Base-by-base conservation (phyloP, 2,888 invertebrate species). In the Blastobasis adustella region DNA sequence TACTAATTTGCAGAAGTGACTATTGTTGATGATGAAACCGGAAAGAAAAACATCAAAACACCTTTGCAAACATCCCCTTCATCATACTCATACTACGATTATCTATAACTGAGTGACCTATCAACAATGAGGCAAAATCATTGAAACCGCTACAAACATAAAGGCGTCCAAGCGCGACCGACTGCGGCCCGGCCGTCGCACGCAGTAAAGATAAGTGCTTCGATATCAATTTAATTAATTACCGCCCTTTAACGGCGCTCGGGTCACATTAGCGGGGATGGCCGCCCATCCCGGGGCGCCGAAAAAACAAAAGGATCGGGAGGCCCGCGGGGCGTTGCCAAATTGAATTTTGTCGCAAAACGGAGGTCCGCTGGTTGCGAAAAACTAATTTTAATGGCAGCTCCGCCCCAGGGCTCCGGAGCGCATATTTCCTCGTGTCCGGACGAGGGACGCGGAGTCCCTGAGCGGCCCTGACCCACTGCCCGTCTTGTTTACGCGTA, bases 371-470 rank as follows among this genome's bases (percentile, higher is more conserved):
- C 23, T 2, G 23, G 23, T 23, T 3, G 23, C 66, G 60, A 63
- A 72, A n/a, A 77, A 77, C 75, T 75, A 75, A 79, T 76, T 76
- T 73, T 72, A 75, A 78, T 73, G 68, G 66, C 37, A 51, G 47
- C 49, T 10, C 46, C 53, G 49, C 55, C 49, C 56, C 37, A 56
- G 53, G 59, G 57, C 58, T 56, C 53, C 52, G 56, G 59, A 60
- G 60, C 58, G 54, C 58, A 62, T 61, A 61, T 61, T 62, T 63
- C 57, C 57, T 58, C 58, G 54, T 49, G 59, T 41, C 50, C 41
- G 9, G 7, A 41, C 43, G 37, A 36, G 47, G 9, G 45, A 6
- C 6, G 8, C 36, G 49, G 37, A 39, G 23, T 1, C 45, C 37
- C 42, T 40, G 37, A 46, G 23, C 7, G 10, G 23, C 36, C 45